Percentiles rank a stretch among this genome's conserved stretches.
Conservation (phyloP, 2,113 vertebrate genomes). For the Philantomba maxwellii region DNA sequence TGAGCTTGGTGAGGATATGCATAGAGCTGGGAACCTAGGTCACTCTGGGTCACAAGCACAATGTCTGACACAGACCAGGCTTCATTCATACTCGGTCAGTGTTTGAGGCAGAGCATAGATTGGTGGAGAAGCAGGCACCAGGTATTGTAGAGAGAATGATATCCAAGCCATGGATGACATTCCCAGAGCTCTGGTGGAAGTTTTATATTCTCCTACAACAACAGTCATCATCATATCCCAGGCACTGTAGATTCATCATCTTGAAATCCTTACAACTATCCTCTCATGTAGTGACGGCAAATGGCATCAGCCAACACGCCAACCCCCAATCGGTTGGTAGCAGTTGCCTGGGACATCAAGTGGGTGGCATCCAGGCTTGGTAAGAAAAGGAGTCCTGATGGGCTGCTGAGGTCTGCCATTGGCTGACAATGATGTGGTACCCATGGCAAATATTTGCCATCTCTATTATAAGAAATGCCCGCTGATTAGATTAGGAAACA, state of each 20-base stretch:
- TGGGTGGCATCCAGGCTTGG: background rate
- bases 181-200: background rate
- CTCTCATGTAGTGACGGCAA: background rate
- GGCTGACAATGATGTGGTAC: background rate
- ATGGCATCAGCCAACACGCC: fast-evolving
- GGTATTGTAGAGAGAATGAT: background rate
- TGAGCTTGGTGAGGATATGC: background rate
- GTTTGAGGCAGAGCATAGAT: background rate
- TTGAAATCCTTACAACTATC: background rate
- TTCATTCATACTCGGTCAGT: background rate
- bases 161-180: background rate
- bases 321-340: background rate
- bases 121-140: background rate
- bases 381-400: background rate
- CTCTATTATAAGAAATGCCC: background rate
- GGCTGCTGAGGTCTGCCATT: background rate
- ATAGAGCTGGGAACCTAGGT: background rate
- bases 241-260: background rate
- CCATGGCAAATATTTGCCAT: background rate
- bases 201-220: background rate
- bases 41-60: background rate
- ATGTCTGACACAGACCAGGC: background rate
- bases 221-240: background rate
- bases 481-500: background rate
- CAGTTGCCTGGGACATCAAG: background rate